A percentile compares a stretch with the other conserved stretches of the same genome.
Conservation (phyloP, 2,113 vertebrate genomes). For the Dicentrarchus labrax region DNA sequence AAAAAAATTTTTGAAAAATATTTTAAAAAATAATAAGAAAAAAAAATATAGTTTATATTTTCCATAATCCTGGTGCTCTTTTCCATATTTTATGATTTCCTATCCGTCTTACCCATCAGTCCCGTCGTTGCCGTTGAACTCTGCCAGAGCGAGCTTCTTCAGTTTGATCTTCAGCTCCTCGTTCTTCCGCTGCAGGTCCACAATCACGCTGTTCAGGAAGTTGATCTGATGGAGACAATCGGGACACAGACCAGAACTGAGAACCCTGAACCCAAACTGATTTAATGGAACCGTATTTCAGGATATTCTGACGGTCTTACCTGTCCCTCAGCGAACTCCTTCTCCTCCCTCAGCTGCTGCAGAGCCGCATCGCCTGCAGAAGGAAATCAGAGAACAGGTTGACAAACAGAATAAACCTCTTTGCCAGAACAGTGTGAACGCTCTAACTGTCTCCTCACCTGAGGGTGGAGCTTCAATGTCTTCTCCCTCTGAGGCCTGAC, state of each 20-base stretch:
- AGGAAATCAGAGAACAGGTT: background rate
- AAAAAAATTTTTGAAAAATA: no score
- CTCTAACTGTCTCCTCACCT: constrained; percentile 55
- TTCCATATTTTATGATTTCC: background rate
- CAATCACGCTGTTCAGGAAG: constrained; percentile 97
- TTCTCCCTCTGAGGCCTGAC: constrained; percentile 63
- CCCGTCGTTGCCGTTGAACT: constrained; percentile 91
- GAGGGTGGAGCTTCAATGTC: constrained; percentile 54
- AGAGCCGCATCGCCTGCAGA: constrained; percentile 85
- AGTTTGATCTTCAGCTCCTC: constrained; percentile 94
- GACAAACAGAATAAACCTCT: background rate
- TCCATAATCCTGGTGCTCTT: background rate
- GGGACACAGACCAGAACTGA: background rate
- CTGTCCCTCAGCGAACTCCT: constrained; percentile 92
- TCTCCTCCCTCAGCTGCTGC: constrained; percentile 88
- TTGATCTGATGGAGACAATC: constrained; percentile 86
- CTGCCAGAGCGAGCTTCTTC: constrained; percentile 92
- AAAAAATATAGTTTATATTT: no score
- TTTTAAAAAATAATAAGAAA: no score
- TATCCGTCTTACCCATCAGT: constrained; percentile 87
- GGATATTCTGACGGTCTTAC: constrained; percentile 73
- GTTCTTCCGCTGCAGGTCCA: constrained; percentile 95
- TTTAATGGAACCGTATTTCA: background rate
- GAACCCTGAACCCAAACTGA: background rate
- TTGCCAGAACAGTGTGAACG: no score